These are phyloP conservation scores for Otolemur crassicaudatus DNA, from an alignment of 2,797 vertebrate genomes.

Conservation along the genomic window DNA sequence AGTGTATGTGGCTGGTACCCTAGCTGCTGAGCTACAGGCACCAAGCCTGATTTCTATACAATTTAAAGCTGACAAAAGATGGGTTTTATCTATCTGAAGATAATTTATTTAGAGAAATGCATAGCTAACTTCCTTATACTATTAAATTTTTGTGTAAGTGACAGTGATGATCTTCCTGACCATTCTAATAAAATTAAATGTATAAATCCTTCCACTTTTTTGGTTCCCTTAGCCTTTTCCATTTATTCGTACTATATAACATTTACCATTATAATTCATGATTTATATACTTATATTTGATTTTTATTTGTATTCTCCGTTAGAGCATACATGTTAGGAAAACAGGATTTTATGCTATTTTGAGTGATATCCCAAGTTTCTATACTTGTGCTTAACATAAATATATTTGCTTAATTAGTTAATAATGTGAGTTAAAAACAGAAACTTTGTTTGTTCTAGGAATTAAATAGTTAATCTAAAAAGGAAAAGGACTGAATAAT, in stretches of 20 bases:
- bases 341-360: not conserved
- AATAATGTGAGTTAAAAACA: not conserved
- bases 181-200: not conserved
- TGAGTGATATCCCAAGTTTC: not conserved
- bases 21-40: no score
- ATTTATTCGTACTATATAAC: not conserved
- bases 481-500: not conserved
- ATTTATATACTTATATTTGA: not conserved
- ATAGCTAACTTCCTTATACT: not conserved
- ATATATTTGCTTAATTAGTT: not conserved
- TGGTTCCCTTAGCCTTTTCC: not conserved
- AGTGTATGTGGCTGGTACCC: no score
- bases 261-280: not conserved
- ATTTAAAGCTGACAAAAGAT: not conserved
- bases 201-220: not conserved
- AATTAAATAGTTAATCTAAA: not conserved
- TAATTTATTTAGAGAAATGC: not conserved
- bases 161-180: not conserved
- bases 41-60: not conserved
- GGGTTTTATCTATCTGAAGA: not conserved
- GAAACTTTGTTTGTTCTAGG: not conserved
- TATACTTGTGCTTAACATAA: not conserved
- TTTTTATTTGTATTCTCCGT: not conserved
- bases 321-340: not conserved
- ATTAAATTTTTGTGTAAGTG: not conserved